Evolutionary conservation across 2,797 vertebrate genomes (phyloP).

Genomic region (Mallotus villosus): DNA sequence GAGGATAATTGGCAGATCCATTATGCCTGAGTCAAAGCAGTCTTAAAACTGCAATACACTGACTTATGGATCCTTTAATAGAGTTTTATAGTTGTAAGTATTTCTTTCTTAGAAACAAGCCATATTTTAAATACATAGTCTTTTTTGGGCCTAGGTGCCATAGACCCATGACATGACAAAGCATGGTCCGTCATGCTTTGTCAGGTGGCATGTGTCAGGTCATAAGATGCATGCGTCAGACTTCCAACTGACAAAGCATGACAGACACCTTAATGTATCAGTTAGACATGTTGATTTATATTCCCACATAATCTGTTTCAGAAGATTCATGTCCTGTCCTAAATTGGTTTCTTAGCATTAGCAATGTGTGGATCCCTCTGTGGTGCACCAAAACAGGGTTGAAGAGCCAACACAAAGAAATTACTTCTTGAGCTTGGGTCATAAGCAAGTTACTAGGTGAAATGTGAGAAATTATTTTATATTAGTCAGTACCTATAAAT

Average conservation of each 20-base stretch:
- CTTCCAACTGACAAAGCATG: neutral
- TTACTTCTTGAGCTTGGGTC: neutral
- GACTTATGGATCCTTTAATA: neutral
- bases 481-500: no score
- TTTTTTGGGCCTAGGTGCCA: no score
- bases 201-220: no score
- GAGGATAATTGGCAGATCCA: neutral
- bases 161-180: no score
- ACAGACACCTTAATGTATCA: neutral
- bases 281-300: neutral
- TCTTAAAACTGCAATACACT: neutral
- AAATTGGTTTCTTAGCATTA: no score
- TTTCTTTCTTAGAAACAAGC: constrained; percentile 14
- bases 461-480: no score
- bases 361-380: no score
- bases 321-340: neutral
- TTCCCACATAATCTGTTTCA: constrained; percentile 13
- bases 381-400: no score
- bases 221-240: no score
- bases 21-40: neutral
- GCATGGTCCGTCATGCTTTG: no score
- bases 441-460: no score
- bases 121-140: neutral
- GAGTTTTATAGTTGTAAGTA: neutral
- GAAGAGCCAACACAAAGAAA: no score